Percentiles rank a stretch among this genome's conserved stretches.
phyloP scores from a whole-genome alignment of 2,113 vertebrate species.

The Dicaeum eximium region DNA sequence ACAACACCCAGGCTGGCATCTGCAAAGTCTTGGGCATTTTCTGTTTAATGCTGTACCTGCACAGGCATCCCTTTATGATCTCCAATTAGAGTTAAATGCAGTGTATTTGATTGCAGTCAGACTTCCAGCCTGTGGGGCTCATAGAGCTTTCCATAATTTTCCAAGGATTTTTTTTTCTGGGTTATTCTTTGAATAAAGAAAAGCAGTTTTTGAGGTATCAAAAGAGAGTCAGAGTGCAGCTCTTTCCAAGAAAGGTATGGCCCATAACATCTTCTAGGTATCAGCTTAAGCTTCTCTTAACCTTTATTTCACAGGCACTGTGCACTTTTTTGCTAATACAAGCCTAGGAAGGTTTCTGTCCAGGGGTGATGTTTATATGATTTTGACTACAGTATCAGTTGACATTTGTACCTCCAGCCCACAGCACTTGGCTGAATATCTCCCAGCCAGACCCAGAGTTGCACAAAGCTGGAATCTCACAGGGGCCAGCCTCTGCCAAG shows the following conservation, averaged over 20 bases:
- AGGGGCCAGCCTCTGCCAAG: neutral
- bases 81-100: neutral
- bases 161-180: neutral
- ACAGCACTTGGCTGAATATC: fast-evolving
- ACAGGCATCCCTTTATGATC: neutral
- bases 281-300: neutral
- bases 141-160: neutral
- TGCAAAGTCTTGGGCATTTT: neutral
- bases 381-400: neutral
- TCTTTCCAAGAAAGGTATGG: neutral
- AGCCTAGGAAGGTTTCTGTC: neutral
- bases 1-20: neutral
- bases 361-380: neutral
- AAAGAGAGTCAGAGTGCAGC: fast-evolving
- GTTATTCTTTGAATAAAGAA: neutral
- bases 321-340: neutral
- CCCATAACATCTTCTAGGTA: neutral
- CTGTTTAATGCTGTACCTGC: neutral
- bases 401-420: neutral
- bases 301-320: neutral
- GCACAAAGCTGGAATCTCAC: neutral
- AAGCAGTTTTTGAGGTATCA: neutral
- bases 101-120: neutral
- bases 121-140: neutral
- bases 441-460: fast-evolving